Conservation (phyloP, 2,113 vertebrate species). For the Paedocypris sp. region DNA sequence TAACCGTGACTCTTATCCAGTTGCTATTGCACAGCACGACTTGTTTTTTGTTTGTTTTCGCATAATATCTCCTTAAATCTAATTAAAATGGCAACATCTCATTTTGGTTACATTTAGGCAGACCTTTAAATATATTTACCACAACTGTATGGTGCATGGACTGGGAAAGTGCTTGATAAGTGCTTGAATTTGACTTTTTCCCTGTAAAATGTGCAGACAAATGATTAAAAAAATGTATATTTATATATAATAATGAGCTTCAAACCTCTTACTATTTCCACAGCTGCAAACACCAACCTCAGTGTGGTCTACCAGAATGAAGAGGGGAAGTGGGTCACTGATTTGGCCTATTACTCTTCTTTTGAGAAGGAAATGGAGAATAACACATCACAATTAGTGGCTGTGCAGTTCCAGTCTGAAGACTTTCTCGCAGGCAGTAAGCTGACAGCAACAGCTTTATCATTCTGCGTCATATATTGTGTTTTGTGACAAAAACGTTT, state of each 20-base stretch:
- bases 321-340: slow-evolving; percentile 91
- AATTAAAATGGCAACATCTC: too few relatives aligned
- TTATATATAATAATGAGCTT: not conserved
- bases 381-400: slow-evolving; percentile 42
- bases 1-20: too few relatives aligned
- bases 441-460: slow-evolving; percentile 31
- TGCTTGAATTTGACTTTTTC: too few relatives aligned
- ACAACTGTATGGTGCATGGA: too few relatives aligned
- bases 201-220: too few relatives aligned
- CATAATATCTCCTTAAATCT: too few relatives aligned
- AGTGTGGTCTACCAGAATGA: slow-evolving; percentile 87
- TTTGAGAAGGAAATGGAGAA: slow-evolving; percentile 73
- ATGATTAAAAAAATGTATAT: not conserved
- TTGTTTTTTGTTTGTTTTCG: too few relatives aligned
- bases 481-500: too few relatives aligned
- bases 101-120: too few relatives aligned
- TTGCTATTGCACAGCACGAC: too few relatives aligned
- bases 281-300: slow-evolving; percentile 55
- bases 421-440: slow-evolving; percentile 78
- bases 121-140: too few relatives aligned
- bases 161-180: too few relatives aligned
- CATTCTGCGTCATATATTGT: not conserved
- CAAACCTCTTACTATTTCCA: not conserved
- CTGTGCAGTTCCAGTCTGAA: slow-evolving; percentile 53
- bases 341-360: slow-evolving; percentile 86